phyloP scores from a whole-genome alignment of 2,888 invertebrate genomes.

The Lucinisca nassula region DNA sequence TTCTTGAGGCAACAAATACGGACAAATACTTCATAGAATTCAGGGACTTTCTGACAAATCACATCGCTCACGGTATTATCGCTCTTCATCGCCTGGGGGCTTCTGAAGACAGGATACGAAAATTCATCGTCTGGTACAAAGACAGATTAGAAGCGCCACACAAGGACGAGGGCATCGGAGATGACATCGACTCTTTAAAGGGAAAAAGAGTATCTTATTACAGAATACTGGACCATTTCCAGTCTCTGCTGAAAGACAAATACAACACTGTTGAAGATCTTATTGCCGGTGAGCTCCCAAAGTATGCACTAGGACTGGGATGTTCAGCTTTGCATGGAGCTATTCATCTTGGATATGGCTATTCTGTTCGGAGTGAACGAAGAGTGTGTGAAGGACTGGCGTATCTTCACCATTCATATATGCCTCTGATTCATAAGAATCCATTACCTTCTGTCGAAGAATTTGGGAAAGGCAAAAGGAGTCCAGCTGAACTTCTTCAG shows the following conservation, averaged over 20 bases:
- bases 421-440: constrained; percentile 35
- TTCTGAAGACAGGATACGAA: constrained; percentile 31
- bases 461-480: constrained; percentile 50
- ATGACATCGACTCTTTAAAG: constrained; percentile 26
- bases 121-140: constrained; percentile 52
- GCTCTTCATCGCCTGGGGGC: constrained; percentile 62
- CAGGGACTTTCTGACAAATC: constrained; percentile 50
- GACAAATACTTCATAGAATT: constrained; percentile 58
- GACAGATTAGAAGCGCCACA: constrained; percentile 36
- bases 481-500: constrained; percentile 32
- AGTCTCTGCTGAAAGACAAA: constrained; percentile 13
- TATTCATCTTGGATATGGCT: constrained; percentile 67
- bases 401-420: constrained; percentile 57
- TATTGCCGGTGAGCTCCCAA: constrained; percentile 56
- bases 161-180: constrained; percentile 8
- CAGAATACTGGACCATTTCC: constrained; percentile 39
- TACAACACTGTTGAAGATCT: constrained; percentile 43
- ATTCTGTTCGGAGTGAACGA: constrained; percentile 36
- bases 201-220: constrained; percentile 59
- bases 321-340: constrained; percentile 66
- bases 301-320: constrained; percentile 49
- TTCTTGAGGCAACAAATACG: constrained; percentile 45
- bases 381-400: constrained; percentile 62
- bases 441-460: neutral
- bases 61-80: constrained; percentile 59